Percentiles rank a stretch among this genome's conserved stretches.
phyloP scores from a whole-genome alignment of 2,888 invertebrate genomes.

The Apamea sordens region DNA sequence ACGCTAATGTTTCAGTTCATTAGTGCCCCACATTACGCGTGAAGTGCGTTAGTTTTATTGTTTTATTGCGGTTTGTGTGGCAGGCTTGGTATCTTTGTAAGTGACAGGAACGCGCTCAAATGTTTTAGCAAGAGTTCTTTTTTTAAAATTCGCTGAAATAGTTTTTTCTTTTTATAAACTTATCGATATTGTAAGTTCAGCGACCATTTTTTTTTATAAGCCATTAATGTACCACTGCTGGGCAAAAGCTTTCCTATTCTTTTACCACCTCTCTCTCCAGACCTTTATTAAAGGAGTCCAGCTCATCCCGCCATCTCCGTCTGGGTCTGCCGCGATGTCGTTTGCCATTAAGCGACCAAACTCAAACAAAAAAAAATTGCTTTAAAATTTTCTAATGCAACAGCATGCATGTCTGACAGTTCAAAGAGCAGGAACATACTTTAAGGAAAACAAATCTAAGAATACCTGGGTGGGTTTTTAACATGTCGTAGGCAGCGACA shows the following conservation, averaged over 20 bases:
- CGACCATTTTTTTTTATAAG: too few relatives aligned
- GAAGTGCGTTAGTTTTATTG: constrained; percentile 63
- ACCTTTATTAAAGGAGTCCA: too few relatives aligned
- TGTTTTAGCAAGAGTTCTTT: constrained; percentile 16
- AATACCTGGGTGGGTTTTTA: constrained; percentile 40
- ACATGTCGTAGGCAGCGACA: constrained; percentile 61
- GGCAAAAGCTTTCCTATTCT: too few relatives aligned
- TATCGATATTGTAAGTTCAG: background rate
- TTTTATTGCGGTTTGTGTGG: constrained; percentile 50
- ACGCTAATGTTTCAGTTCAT: constrained; percentile 70
- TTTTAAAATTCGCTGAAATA: constrained; percentile 2
- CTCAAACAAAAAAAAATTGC: too few relatives aligned
- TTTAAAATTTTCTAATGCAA: background rate
- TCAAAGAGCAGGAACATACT: background rate
- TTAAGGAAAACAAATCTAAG: constrained; percentile 27
- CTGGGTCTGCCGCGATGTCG: too few relatives aligned
- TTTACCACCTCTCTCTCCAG: too few relatives aligned
- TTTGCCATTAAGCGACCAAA: too few relatives aligned
- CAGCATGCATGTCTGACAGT: constrained; percentile 11
- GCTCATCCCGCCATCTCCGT: too few relatives aligned
- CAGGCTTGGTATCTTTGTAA: constrained; percentile 41
- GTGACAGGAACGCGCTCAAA: constrained; percentile 31
- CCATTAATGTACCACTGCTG: too few relatives aligned
- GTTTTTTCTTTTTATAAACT: background rate
- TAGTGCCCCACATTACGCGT: constrained; percentile 60